Conservation (phyloP, 1,140 invertebrate species). For the Aphaenogaster ashmeadi region DNA sequence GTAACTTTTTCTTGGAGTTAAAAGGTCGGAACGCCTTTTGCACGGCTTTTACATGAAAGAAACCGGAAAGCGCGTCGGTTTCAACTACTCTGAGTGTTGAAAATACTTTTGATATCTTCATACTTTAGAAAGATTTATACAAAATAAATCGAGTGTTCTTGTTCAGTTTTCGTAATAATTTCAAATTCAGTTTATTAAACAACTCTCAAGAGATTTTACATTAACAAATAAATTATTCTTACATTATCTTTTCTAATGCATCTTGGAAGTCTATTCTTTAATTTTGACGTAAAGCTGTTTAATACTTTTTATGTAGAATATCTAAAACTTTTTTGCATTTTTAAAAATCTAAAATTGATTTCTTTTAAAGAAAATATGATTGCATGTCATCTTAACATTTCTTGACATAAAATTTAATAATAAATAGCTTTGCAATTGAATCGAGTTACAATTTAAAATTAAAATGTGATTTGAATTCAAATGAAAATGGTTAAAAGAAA, state of each 20-base stretch:
- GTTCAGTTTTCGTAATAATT: slow-evolving; percentile 21
- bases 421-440: neutral
- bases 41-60: slow-evolving; percentile 16
- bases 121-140: slow-evolving; percentile 15
- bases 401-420: neutral
- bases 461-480: neutral
- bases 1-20: slow-evolving; percentile 20
- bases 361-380: neutral
- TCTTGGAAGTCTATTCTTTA: neutral
- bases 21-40: slow-evolving; percentile 35
- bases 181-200: slow-evolving; percentile 11
- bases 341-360: neutral
- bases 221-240: neutral
- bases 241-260: neutral
- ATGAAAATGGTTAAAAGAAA: slow-evolving; percentile 11
- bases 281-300: neutral
- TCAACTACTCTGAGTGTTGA: slow-evolving; percentile 7
- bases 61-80: slow-evolving; percentile 34
- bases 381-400: neutral
- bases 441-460: neutral
- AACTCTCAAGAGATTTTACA: neutral
- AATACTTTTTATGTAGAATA: neutral
- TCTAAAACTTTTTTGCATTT: neutral
- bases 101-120: slow-evolving; percentile 3
- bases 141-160: slow-evolving; percentile 3